Conservation (phyloP, 2,113 vertebrate species). For the Cebus imitator region DNA sequence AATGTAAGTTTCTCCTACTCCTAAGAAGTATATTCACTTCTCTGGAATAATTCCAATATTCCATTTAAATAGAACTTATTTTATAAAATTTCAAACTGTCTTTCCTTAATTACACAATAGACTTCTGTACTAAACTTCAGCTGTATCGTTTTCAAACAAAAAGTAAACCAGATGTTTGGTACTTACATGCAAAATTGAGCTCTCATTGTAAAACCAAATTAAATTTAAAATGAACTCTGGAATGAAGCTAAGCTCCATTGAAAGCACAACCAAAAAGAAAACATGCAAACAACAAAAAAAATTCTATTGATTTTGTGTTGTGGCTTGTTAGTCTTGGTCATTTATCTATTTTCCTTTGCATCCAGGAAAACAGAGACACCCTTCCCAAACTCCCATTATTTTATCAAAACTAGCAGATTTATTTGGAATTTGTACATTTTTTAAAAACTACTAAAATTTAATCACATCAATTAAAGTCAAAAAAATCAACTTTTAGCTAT, state of each 20-base stretch:
- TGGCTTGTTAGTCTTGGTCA: neutral
- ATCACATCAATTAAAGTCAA: conserved; percentile 79
- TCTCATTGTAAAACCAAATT: conserved; percentile 67
- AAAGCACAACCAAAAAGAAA: conserved; percentile 67
- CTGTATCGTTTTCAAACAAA: conserved; percentile 74
- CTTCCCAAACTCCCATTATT: neutral
- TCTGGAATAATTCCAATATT: conserved; percentile 46
- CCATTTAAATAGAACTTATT: conserved; percentile 52
- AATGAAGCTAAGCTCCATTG: conserved; percentile 49
- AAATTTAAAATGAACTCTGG: conserved; percentile 54
- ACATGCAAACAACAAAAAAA: conserved; percentile 28
- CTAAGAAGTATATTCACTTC: neutral
- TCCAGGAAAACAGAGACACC: neutral
- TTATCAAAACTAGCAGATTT: conserved; percentile 39
- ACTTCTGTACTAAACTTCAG: conserved; percentile 72
- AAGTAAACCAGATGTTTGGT: conserved; percentile 72
- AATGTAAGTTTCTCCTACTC: conserved; percentile 8
- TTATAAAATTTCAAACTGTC: conserved; percentile 69
- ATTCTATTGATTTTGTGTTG: neutral
- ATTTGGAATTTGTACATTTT: conserved; percentile 66
- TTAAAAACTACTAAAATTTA: conserved; percentile 73
- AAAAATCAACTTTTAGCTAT: conserved; percentile 80
- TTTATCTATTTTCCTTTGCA: conserved; percentile 42
- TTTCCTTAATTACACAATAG: conserved; percentile 72
- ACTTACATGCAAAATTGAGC: conserved; percentile 68